Evolutionary conservation across 2,888 invertebrate species (phyloP).

Genomic region (Caradrina clavipalpis): DNA sequence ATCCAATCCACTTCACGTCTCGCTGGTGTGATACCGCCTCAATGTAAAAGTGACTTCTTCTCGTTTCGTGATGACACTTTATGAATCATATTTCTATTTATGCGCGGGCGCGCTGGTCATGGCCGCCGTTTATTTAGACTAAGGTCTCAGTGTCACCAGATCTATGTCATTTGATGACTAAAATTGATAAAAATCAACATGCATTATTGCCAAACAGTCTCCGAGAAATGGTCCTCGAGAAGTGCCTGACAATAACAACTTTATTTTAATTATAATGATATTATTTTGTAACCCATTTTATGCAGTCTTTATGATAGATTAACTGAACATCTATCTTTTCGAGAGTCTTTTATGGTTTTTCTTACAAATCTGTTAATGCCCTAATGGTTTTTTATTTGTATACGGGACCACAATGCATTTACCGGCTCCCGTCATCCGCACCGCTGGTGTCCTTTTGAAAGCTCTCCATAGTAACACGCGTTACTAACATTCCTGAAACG

Average conservation of each 20-base stretch:
- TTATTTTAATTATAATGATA: no score
- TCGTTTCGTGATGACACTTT: neutral
- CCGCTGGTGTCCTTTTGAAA: conserved; percentile 23
- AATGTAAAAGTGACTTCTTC: neutral
- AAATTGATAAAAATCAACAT: no score
- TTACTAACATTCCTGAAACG: conserved; percentile 32
- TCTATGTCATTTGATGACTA: no score
- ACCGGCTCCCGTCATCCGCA: neutral
- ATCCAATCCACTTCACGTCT: no score
- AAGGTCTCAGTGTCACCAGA: no score
- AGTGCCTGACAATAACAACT: no score
- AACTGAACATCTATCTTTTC: neutral
- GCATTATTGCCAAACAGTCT: no score
- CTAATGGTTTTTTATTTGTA: neutral
- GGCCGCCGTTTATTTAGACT: neutral
- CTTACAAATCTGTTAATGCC: neutral
- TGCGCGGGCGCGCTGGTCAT: conserved; percentile 2
- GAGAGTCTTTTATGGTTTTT: neutral
- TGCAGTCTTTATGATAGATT: no score
- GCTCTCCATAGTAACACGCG: conserved; percentile 15
- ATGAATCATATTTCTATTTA: neutral
- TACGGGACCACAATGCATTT: neutral
- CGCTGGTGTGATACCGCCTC: no score
- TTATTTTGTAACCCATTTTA: no score
- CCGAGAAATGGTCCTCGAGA: no score